These are phyloP conservation scores for Microtus ochrogaster DNA, from an alignment of 2,113 vertebrate species.

Conservation along the genomic window DNA sequence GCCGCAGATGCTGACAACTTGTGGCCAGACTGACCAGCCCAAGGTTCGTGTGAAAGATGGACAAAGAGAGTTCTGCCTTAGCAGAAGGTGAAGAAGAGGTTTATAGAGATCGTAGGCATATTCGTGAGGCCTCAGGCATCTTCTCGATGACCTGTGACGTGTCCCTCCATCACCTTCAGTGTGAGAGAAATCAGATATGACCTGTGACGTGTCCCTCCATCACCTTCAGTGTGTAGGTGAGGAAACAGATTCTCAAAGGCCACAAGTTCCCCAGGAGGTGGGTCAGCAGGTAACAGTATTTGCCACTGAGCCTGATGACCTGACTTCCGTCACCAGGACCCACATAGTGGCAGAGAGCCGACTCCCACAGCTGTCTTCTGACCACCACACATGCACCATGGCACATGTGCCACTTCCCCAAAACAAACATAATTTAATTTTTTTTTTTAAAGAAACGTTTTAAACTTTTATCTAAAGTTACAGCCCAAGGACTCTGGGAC, in stretches of 20 bases:
- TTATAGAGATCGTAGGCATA: rapidly evolving
- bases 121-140: rapidly evolving
- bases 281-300: neutral
- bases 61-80: rapidly evolving
- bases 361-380: neutral
- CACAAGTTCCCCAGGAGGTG: neutral
- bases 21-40: rapidly evolving
- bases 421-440: neutral
- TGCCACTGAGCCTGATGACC: neutral
- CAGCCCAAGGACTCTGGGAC: neutral
- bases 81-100: neutral
- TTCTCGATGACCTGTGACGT: neutral
- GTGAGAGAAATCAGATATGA: no score
- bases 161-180: neutral
- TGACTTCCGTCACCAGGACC: neutral
- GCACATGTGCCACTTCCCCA: neutral
- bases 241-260: neutral
- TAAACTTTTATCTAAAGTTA: neutral
- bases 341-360: neutral
- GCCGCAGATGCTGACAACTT: rapidly evolving
- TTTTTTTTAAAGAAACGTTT: neutral
- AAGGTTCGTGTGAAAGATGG: neutral
- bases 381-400: neutral
- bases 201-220: neutral
- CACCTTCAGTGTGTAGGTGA: neutral